phyloP scores from a whole-genome alignment of 2,888 invertebrate genomes.

The Drosophila flavopinicola region DNA sequence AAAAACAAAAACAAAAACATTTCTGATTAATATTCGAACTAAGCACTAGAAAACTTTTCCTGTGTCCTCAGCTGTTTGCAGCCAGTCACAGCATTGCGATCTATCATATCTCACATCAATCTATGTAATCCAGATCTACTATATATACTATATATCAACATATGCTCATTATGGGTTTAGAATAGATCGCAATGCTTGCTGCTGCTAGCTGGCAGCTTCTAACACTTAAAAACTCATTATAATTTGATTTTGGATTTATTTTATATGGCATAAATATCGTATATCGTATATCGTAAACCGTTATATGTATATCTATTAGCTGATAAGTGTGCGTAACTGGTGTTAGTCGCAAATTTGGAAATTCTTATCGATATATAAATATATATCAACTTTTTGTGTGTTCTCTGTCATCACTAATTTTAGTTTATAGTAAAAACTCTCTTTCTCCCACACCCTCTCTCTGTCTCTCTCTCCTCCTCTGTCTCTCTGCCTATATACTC shows the following conservation, averaged over 20 bases:
- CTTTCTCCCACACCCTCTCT: constrained; percentile 1
- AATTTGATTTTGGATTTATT: constrained; percentile 31
- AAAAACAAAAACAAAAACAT: constrained; percentile 20
- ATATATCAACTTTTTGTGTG: constrained; percentile 58
- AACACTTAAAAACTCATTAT: constrained; percentile 39
- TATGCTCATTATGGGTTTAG: constrained; percentile 39
- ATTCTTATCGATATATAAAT: constrained; percentile 40
- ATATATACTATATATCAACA: constrained; percentile 7
- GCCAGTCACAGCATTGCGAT: constrained; percentile 22
- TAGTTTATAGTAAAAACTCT: constrained; percentile 36
- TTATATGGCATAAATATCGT: constrained; percentile 7
- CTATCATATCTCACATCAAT: constrained; percentile 21
- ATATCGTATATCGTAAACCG: constrained; percentile 40
- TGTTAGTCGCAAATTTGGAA: constrained; percentile 83
- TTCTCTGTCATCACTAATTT: constrained; percentile 81
- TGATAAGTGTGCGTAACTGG: constrained; percentile 81
- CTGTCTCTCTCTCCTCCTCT: constrained; percentile 4
- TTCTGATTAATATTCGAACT: constrained; percentile 55
- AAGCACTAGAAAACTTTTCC: constrained; percentile 72
- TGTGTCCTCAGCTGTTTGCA: constrained; percentile 50
- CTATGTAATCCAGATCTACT: constrained; percentile 12
- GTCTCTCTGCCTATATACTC: constrained; percentile 6
- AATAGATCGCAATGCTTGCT: constrained; percentile 42
- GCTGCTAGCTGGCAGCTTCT: constrained; percentile 28
- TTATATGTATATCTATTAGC: constrained; percentile 39